Evolutionary conservation across 1,140 invertebrate species (phyloP), one percentile per base, ranked within the genome.

Genomic region (Neodiprion fabricii): DNA sequence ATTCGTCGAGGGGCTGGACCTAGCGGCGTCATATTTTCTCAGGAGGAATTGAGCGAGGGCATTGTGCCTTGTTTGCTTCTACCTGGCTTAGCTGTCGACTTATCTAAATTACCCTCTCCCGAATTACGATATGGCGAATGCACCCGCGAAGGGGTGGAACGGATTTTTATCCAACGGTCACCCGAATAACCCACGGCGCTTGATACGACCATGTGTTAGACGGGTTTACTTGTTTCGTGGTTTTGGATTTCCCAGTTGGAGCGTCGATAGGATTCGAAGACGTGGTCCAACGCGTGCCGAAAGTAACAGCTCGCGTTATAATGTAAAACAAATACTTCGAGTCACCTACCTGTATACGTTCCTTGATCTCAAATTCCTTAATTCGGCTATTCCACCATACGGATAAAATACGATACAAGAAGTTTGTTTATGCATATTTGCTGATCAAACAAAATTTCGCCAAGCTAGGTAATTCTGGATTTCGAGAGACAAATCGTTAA

Each of bases 1-100:
- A 69, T 69, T 69, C 67, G 67, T 69, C 67, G 67, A 47, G 67
- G 21, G 17, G 40, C 21, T 61, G 53, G 53, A 17, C 53, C 53
- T 17, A 61, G 11, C 53, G 4, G 53, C 5, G 53, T 61, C 53
- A 61, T 61, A 61, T 61, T 61, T 61, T 61, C 53, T 61, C 53
- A 14, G 11, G 11, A 61, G 53, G 53, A 61, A 61, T 61, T 61
- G 53, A 61, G 53, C 9, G 11, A 61, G 53, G 53, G 53, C 53
- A 61, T 61, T 61, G 53, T 61, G 53, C 53, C 53, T 61, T 61
- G 53, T 61, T 61, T 61, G 53, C 9, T 61, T 61, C 53, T 61
- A 14, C 4, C 3, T 9, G n/a, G 53, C 53, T 61, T 7, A 61
- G 53, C 8, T 61, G 53, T 61, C 53, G 53, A 14, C 53, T 61